Conservation (phyloP, 30 jellyfish, hydroid and myxozoan genomes). For the Aurelia sp. region DNA sequence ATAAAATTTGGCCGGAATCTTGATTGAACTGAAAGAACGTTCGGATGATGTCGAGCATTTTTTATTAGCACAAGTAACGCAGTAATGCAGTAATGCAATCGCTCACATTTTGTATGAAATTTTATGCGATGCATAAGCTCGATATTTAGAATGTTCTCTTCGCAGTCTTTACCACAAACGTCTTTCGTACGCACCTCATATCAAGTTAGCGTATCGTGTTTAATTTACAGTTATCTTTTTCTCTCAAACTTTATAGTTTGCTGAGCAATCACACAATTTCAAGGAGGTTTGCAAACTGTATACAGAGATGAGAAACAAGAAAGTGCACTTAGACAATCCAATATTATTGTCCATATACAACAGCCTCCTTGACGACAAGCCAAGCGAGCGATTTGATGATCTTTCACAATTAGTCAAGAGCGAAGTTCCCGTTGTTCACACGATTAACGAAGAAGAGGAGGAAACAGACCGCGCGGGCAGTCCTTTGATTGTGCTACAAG, state of each 20-base stretch:
- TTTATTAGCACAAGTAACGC: too few relatives aligned
- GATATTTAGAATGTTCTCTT: too few relatives aligned
- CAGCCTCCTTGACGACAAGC: background rate
- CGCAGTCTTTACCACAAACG: too few relatives aligned
- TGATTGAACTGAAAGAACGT: too few relatives aligned
- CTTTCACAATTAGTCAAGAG: slow-evolving; percentile 8
- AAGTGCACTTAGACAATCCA: slow-evolving; percentile 13
- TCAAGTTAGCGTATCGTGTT: too few relatives aligned
- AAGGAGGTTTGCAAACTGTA: slow-evolving; percentile 16
- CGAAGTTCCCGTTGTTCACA: slow-evolving; percentile 22
- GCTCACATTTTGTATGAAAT: too few relatives aligned
- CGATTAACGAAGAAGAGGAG: slow-evolving; percentile 15
- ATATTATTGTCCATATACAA: slow-evolving; percentile 12
- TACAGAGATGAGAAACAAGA: slow-evolving; percentile 15
- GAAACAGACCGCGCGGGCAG: slow-evolving; percentile 9
- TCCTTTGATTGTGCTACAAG: background rate
- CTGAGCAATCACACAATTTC: slow-evolving; percentile 22
- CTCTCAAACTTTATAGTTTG: slow-evolving; percentile 20
- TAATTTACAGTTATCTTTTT: too few relatives aligned
- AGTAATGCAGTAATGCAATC: too few relatives aligned
- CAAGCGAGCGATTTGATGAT: slow-evolving; percentile 7
- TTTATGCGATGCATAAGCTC: too few relatives aligned
- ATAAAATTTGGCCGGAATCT: too few relatives aligned
- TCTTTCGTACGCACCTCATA: too few relatives aligned
- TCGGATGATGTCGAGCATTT: too few relatives aligned